Conservation (phyloP, 2,888 invertebrate species). For the Lissonota sp. region DNA sequence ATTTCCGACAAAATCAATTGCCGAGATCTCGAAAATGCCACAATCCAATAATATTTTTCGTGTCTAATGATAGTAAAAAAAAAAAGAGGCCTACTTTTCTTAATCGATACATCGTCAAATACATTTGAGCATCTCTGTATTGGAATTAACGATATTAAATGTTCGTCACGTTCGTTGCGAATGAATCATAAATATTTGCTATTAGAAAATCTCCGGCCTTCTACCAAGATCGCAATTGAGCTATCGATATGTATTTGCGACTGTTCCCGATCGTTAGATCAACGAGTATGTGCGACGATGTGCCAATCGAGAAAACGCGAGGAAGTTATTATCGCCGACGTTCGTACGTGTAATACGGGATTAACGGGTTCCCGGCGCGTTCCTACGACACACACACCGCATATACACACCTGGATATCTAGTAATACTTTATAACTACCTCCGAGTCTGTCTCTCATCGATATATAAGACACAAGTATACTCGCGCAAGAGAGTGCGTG, state of each 20-base stretch:
- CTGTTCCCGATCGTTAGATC: slow-evolving; percentile 23
- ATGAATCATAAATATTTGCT: too few relatives aligned
- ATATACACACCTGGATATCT: slow-evolving; percentile 29
- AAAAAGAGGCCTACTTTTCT: too few relatives aligned
- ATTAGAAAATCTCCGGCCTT: too few relatives aligned
- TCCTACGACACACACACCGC: slow-evolving; percentile 6
- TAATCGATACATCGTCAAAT: too few relatives aligned
- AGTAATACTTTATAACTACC: slow-evolving; percentile 46
- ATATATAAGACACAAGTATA: slow-evolving; percentile 24
- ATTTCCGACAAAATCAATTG: too few relatives aligned
- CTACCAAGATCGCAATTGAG: slow-evolving; percentile 50
- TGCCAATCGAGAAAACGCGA: slow-evolving; percentile 62
- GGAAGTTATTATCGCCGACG: slow-evolving; percentile 66
- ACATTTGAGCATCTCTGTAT: too few relatives aligned
- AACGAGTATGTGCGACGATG: slow-evolving; percentile 31
- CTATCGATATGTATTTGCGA: slow-evolving; percentile 62
- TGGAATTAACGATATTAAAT: too few relatives aligned
- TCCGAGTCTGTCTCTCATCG: slow-evolving; percentile 28
- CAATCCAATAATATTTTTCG: too few relatives aligned
- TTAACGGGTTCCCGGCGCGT: slow-evolving; percentile 62
- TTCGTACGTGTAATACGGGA: slow-evolving; percentile 68
- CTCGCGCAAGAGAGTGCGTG: slow-evolving; percentile 20
- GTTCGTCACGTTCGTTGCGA: too few relatives aligned
- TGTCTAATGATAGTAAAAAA: too few relatives aligned
- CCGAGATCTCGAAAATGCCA: too few relatives aligned